Conservation (phyloP, 2,113 vertebrate genomes). For the Anser cygnoides region DNA sequence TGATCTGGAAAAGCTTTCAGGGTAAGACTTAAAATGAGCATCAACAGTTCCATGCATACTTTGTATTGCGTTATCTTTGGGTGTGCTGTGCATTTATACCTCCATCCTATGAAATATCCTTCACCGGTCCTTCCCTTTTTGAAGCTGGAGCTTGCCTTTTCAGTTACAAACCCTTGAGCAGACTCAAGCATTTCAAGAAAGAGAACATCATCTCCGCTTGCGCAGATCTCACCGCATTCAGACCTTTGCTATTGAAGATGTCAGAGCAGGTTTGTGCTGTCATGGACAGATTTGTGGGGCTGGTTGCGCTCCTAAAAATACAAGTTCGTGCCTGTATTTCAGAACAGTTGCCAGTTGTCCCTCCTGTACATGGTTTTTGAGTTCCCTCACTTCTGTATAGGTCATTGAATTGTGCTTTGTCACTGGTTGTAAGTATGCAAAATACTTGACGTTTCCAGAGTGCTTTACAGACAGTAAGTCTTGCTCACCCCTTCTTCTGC, state of each 20-base stretch:
- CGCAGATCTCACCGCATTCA: background rate
- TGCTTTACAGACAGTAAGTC: background rate
- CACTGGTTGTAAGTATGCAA: background rate
- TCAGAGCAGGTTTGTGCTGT: background rate
- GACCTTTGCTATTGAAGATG: background rate
- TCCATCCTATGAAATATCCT: background rate
- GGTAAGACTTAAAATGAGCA: background rate
- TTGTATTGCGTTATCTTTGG: background rate
- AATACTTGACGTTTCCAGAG: background rate
- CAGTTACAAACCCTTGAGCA: background rate
- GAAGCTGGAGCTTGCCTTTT: background rate
- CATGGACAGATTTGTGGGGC: background rate
- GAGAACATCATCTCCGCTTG: background rate
- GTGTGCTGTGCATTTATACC: background rate
- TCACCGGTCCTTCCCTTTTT: background rate
- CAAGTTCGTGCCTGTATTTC: background rate
- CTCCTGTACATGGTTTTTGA: background rate
- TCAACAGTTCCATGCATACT: background rate
- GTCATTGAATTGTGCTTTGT: background rate
- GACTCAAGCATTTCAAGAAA: background rate
- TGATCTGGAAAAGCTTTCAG: background rate
- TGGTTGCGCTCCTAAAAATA: background rate
- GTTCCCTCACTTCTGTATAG: background rate
- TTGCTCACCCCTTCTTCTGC: background rate
- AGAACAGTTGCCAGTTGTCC: background rate